Base-by-base conservation (phyloP, 2,113 vertebrate genomes). In the Syngnathus scovelli region DNA sequence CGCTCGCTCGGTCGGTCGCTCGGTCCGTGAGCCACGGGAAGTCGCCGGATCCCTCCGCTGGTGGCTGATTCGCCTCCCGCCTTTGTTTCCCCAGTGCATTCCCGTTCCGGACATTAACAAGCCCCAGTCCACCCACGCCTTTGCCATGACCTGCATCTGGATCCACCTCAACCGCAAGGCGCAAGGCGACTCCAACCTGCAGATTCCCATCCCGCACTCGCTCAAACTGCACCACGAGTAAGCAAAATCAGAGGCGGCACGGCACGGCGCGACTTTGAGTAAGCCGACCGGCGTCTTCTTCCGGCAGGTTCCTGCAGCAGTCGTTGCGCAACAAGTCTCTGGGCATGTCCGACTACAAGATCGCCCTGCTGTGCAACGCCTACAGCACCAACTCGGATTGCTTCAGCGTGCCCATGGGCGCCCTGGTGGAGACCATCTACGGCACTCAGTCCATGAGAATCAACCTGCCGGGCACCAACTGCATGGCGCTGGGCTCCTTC, bases 101-200 rank as follows among this genome's bases (percentile, higher is more conserved):
- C 97, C 95, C 19, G 97, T 99, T 67, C 96, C 97, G 36, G 96
- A 99, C 87, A 99, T 99, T 78, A 99, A 94, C 91, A 99, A 99
- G 73, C 96, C 97, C 1, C 97, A 99, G 86, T 99, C 96, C 18
- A 99, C 97, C 18, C 97, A 99, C 54, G 93, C 96, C 49, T 99
- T 99, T 79, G 97, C 97, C 33, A 99, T 99, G 97, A 99, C 97
- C 70, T 99, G 96, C 89, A 99, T 99, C 85, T 99, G 97, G 97
- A 99, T 99, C 85, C 97, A 99, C 79, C 93, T 99, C 71, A 99
- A 99, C 81, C 94, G 95, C 81, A 99, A 99, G 89, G 96, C 97
- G 27, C 97, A 99, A 69, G 99, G 93, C 51, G 96, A 95, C 89
- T 96, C 95, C 81, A 96, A 96, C 68, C 88, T 96, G 3, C 97